phyloP scores from a whole-genome alignment of 2,797 vertebrate genomes.

The Enteromius viviparus region DNA sequence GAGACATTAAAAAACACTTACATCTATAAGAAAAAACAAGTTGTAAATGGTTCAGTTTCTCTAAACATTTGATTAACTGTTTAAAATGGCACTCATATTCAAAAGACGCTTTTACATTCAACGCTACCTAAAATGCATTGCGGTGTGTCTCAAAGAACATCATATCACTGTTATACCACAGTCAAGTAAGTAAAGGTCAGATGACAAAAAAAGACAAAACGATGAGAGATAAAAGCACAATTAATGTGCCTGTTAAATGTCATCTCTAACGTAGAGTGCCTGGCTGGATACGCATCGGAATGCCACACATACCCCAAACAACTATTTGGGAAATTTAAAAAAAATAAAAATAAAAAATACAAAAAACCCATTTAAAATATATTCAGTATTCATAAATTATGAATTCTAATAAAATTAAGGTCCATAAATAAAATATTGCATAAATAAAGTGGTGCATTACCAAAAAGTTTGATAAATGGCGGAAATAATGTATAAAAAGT shows the following conservation, averaged over 20 bases:
- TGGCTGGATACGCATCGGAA: conserved; percentile 61
- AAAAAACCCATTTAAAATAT: conserved; percentile 33
- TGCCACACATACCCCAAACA: conserved; percentile 32
- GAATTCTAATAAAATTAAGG: conserved; percentile 11
- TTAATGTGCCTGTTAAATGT: conserved; percentile 69
- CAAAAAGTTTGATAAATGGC: conserved; percentile 16
- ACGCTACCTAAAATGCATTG: conserved; percentile 45
- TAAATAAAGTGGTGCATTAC: conserved; percentile 46
- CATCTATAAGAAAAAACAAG: not conserved
- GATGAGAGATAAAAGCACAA: conserved; percentile 61
- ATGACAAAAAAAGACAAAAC: conserved; percentile 37
- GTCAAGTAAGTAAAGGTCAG: not conserved
- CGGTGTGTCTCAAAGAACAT: conserved; percentile 34
- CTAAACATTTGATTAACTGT: conserved; percentile 19
- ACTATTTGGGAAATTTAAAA: not conserved
- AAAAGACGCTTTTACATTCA: conserved; percentile 29
- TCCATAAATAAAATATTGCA: conserved; percentile 45
- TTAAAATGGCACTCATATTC: conserved; percentile 44
- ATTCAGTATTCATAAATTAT: conserved; percentile 46
- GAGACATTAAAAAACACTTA: conserved; percentile 13
- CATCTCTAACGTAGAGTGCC: conserved; percentile 77
- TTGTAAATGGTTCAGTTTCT: conserved; percentile 12
- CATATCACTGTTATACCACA: conserved; percentile 25
- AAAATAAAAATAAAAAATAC: not conserved
- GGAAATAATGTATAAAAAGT: not conserved